Evolutionary conservation across 2,888 invertebrate genomes (phyloP).

Genomic region (Cerastis rubricosa): DNA sequence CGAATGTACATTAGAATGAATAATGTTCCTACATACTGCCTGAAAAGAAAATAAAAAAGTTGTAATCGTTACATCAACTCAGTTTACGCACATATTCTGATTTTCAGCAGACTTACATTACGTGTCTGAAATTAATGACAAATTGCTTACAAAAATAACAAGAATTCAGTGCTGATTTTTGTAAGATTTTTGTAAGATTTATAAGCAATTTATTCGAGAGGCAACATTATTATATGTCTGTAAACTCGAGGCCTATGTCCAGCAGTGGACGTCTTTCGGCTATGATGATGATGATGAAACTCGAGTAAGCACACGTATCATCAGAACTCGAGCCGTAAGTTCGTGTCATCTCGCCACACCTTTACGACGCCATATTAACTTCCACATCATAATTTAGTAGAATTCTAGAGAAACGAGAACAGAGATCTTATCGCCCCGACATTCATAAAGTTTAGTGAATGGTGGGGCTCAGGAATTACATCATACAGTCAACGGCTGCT

Average conservation of each 20-base stretch:
- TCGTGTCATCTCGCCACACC: constrained; percentile 12
- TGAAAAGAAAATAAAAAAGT: background rate
- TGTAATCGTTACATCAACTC: background rate
- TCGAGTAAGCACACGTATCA: background rate
- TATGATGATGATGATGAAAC: no score
- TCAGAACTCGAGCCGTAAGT: background rate
- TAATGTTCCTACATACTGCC: background rate
- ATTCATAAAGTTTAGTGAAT: constrained; percentile 64
- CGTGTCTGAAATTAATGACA: background rate
- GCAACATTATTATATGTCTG: background rate
- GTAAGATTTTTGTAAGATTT: no score
- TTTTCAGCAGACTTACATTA: background rate
- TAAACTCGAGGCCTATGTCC: background rate
- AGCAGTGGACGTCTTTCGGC: no score
- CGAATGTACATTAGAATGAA: background rate
- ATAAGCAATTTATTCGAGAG: background rate
- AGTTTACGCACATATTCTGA: background rate
- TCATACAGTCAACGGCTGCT: constrained; percentile 25
- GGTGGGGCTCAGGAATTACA: constrained; percentile 36
- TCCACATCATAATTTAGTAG: constrained; percentile 37
- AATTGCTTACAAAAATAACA: background rate
- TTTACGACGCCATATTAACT: background rate
- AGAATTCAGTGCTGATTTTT: background rate
- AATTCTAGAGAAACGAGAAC: constrained; percentile 46
- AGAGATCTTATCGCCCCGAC: constrained; percentile 56